Evolutionary conservation across 2,797 vertebrate species (phyloP), one percentile per base, ranked within the genome.

Genomic region (Catamblyrhynchus diadema): DNA sequence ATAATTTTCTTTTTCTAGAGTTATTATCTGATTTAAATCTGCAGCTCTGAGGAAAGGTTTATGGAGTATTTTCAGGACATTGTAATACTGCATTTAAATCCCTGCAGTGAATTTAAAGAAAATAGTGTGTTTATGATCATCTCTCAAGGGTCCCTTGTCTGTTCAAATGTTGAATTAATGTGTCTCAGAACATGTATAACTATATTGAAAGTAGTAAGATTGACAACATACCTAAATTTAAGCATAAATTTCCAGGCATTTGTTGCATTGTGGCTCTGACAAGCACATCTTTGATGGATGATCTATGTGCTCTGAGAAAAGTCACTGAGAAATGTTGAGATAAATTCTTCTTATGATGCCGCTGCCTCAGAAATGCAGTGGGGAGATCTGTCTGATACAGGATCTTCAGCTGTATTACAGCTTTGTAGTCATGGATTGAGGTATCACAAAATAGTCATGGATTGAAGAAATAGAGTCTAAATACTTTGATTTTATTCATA

Each of bases 391-490:
- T 69, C 30, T 72, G 30, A 64, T 45, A 21, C 0, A 28, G 20
- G 14, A 16, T 8, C 17, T 74, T 86, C 53, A 83, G 32, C 11
- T 39, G 4, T 28, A 21, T 41, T 54, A 47, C 12, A 41, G 6
- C 17, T 59, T 37, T 51, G 12, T 59, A 71, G 32, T 32, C 69
- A 32, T 0, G 0, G 51, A 53, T 2, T 70, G n/a, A 59, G 14
- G 53, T n/a, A 56, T 33, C 53, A 56, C 53, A 56, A 56, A 56
- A 56, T 70, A 71, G 28, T 39, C 57, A 37, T 0, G 0, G 51
- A 53, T 1, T 73, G 30, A 59, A 74, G 53, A 83, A 73, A 61
- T 22, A 22, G 4, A 33, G 6, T 41, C 9, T 64, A 13, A 70
- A 15, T 71, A 17, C 24, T 88, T 70, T 64, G 37, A 48, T 71